A percentile compares a stretch with the other conserved stretches of the same genome.
These are phyloP conservation scores for Leptosomus discolor DNA, from an alignment of 2,113 vertebrate species.

Conservation along the genomic window DNA sequence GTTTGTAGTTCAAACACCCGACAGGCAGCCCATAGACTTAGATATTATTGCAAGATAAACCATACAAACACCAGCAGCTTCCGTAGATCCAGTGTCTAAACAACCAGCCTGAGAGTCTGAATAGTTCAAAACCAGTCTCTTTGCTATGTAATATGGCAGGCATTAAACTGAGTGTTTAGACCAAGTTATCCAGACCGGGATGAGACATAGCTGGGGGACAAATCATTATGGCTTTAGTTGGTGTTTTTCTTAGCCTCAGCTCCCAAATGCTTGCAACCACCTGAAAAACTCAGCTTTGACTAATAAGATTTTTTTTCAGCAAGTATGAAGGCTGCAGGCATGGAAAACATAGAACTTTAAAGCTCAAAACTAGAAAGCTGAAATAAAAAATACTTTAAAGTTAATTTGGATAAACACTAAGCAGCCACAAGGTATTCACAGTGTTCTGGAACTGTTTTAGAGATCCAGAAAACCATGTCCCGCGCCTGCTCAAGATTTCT, in stretches of 20 bases:
- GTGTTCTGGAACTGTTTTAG: neutral
- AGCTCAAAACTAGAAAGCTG: neutral
- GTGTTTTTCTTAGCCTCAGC: neutral
- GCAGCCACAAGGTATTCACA: neutral
- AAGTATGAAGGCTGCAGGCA: neutral
- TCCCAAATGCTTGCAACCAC: neutral
- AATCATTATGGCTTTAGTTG: neutral
- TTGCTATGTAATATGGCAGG: neutral
- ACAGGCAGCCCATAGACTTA: neutral
- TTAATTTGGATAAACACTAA: neutral
- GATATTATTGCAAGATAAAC: neutral
- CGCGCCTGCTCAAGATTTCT: neutral
- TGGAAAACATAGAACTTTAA: neutral
- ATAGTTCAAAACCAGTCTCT: neutral
- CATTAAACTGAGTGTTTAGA: neutral
- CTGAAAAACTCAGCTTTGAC: neutral
- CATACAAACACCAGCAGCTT: neutral
- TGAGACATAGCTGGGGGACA: neutral
- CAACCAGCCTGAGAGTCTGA: neutral
- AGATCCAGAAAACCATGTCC: neutral
- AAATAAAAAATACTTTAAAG: neutral
- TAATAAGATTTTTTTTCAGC: neutral
- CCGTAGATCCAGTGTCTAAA: neutral
- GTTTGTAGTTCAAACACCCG: neutral
- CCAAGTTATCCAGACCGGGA: neutral